A percentile compares a stretch with the other conserved stretches of the same genome.
Evolutionary conservation across 1,140 invertebrate species (phyloP).

Genomic region (Ctenoplectra terminalis): DNA sequence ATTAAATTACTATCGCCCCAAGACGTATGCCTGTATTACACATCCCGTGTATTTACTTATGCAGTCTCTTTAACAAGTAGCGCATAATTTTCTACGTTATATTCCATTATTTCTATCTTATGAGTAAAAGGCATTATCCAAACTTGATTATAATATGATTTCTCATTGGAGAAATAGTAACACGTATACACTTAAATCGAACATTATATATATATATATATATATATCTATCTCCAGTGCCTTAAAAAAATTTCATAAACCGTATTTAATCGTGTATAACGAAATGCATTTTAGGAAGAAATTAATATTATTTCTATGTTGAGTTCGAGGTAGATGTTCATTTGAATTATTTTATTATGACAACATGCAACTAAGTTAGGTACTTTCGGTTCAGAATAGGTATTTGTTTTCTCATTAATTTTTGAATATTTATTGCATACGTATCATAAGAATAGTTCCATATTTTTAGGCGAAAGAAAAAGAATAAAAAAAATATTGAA

Average conservation of each 20-base stretch:
- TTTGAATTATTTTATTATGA: slow-evolving; percentile 5
- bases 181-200: no score
- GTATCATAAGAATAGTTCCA: neutral
- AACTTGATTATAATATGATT: no score
- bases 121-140: no score
- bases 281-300: slow-evolving; percentile 27
- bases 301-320: slow-evolving; percentile 15
- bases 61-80: no score
- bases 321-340: neutral
- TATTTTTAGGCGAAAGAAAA: neutral
- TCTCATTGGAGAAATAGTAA: no score
- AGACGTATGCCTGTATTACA: no score
- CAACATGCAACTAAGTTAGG: neutral
- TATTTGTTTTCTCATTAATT: slow-evolving; percentile 4
- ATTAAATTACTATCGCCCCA: no score
- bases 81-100: no score
- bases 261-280: slow-evolving; percentile 23
- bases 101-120: no score
- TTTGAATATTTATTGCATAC: slow-evolving; percentile 12
- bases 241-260: slow-evolving; percentile 36
- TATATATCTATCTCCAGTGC: slow-evolving; percentile 50
- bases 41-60: no score
- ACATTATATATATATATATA: no score
- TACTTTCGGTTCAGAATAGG: neutral
- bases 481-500: neutral